Evolutionary conservation across 2,888 invertebrate genomes (phyloP).

Genomic region (Cynaeus angustus): DNA sequence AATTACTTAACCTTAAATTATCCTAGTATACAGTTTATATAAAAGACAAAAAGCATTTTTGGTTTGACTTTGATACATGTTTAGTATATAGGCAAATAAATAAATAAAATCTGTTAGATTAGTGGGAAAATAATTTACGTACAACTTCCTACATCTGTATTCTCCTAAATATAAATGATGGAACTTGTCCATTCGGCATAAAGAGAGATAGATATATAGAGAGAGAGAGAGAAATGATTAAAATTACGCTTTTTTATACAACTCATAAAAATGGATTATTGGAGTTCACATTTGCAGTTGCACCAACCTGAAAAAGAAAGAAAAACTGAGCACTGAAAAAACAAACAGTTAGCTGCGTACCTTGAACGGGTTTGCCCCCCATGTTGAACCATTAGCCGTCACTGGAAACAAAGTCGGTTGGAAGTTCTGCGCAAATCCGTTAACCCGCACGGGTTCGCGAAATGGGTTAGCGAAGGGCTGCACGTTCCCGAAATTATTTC

Average conservation of each 20-base stretch:
- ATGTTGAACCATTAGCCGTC: conserved; percentile 51
- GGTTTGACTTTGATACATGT: conserved; percentile 60
- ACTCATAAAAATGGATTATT: conserved; percentile 78
- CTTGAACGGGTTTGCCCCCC: conserved; percentile 69
- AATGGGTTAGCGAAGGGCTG: conserved; percentile 65
- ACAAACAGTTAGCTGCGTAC: conserved; percentile 54
- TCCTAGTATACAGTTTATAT: conserved; percentile 47
- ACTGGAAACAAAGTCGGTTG: conserved; percentile 61
- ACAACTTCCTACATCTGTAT: conserved; percentile 46
- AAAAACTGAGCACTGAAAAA: conserved; percentile 14
- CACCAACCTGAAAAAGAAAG: conserved; percentile 68
- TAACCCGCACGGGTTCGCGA: conserved; percentile 59
- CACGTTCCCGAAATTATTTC: conserved; percentile 50
- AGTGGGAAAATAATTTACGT: conserved; percentile 57
- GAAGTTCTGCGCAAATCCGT: conserved; percentile 63
- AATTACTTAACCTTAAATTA: conserved; percentile 42
- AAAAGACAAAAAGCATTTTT: conserved; percentile 59
- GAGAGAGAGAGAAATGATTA: conserved; percentile 54
- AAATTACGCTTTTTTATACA: conserved; percentile 31
- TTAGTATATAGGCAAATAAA: conserved; percentile 54
- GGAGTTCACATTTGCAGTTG: conserved; percentile 70
- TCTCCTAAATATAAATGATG: conserved; percentile 36
- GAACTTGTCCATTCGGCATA: conserved; percentile 38
- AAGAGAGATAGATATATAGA: conserved; percentile 56
- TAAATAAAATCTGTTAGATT: conserved; percentile 55